Percentiles rank a stretch among this genome's conserved stretches.
Evolutionary conservation across 2,113 vertebrate genomes (phyloP).

Genomic region (Craseonycteris thonglongyai): DNA sequence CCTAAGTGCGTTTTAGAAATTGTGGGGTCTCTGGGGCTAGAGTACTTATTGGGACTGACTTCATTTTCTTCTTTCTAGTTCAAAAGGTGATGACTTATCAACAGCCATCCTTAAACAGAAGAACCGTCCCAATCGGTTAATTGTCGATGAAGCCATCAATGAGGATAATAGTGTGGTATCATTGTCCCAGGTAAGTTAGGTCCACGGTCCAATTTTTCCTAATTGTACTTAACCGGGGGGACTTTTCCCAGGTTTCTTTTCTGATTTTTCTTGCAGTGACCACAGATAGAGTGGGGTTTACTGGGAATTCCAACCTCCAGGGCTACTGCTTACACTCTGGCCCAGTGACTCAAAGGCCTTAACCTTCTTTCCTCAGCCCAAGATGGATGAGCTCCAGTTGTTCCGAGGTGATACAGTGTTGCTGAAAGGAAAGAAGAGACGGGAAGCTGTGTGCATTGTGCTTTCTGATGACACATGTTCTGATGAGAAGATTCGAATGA

Average conservation of each 20-base stretch:
- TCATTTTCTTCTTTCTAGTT: conserved; percentile 75
- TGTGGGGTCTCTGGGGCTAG: neutral
- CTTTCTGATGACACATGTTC: conserved; percentile 98
- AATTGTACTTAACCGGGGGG: conserved; percentile 24
- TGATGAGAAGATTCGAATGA: conserved; percentile 99
- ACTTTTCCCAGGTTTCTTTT: conserved; percentile 49
- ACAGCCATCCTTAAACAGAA: conserved; percentile 99
- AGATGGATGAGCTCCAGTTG: conserved; percentile 98
- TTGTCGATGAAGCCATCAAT: conserved; percentile 99
- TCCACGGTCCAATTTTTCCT: neutral
- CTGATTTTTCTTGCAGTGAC: conserved; percentile 48
- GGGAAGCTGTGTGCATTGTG: conserved; percentile 98
- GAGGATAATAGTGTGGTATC: conserved; percentile 99
- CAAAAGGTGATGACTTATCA: conserved; percentile 96
- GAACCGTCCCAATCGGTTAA: conserved; percentile 96
- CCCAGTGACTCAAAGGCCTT: conserved; percentile 24
- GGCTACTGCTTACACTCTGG: conserved; percentile 1
- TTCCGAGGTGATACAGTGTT: conserved; percentile 98
- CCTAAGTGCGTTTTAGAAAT: conserved; percentile 9
- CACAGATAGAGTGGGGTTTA: conserved; percentile 47
- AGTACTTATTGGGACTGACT: conserved; percentile 27
- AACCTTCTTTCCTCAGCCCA: conserved; percentile 81
- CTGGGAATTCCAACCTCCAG: conserved; percentile 24
- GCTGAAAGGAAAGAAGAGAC: conserved; percentile 97
- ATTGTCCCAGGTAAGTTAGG: conserved; percentile 90